Conservation (phyloP, 2,113 vertebrate species). For the Ammospiza nelsoni region DNA sequence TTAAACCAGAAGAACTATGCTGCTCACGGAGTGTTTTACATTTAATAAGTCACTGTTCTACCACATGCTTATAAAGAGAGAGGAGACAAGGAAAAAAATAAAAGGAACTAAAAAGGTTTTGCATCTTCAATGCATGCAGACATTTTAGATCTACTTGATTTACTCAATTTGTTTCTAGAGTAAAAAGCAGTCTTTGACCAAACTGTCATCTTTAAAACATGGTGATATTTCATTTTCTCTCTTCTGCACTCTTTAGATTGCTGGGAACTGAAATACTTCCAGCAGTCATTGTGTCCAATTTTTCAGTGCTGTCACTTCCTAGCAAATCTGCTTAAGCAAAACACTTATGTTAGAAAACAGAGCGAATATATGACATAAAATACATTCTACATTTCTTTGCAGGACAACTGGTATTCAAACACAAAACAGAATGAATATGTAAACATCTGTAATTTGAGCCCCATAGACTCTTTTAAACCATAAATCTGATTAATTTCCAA, state of each 20-base stretch:
- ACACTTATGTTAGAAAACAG: conserved; percentile 71
- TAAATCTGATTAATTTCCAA: conserved; percentile 32
- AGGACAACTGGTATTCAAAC: conserved; percentile 43
- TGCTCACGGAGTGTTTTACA: background rate
- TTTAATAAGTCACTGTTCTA: background rate
- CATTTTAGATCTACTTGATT: conserved; percentile 62
- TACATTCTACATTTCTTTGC: conserved; percentile 8
- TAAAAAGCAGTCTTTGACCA: conserved; percentile 74
- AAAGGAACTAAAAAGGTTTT: background rate
- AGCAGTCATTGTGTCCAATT: conserved; percentile 67
- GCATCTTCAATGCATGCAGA: background rate
- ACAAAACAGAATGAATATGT: conserved; percentile 10
- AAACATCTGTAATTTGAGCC: conserved; percentile 56
- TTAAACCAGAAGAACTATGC: background rate
- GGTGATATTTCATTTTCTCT: conserved; percentile 75
- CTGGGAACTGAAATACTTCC: conserved; percentile 72
- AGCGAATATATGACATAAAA: conserved; percentile 69
- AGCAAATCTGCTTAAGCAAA: conserved; percentile 79
- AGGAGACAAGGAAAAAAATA: background rate
- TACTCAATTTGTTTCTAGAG: conserved; percentile 71
- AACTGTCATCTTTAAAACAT: conserved; percentile 77
- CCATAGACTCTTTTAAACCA: conserved; percentile 5
- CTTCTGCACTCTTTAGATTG: conserved; percentile 70
- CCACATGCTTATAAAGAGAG: background rate
- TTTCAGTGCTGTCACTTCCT: conserved; percentile 80